A percentile compares a stretch with the other conserved stretches of the same genome.
Evolutionary conservation across 1,140 invertebrate species (phyloP).

Genomic region (Diorhabda sublineata): DNA sequence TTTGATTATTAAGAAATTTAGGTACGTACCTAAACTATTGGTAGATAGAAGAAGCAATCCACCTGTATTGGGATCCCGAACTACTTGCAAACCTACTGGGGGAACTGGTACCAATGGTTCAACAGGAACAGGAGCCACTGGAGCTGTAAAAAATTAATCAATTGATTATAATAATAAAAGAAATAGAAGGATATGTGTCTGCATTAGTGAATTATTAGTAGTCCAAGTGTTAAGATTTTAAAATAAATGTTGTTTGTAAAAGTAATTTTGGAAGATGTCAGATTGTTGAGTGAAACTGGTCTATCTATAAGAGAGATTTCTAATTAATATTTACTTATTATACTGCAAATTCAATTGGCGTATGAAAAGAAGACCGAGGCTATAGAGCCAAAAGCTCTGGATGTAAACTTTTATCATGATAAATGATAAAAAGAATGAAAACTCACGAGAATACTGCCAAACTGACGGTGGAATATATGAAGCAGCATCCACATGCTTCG

Average conservation of each 20-base stretch:
- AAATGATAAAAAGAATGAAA: constrained; percentile 1
- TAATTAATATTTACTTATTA: too few relatives aligned
- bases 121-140: constrained; percentile 59
- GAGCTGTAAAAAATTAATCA: constrained; percentile 29
- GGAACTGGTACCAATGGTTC: constrained; percentile 65
- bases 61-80: constrained; percentile 75
- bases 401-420: too few relatives aligned
- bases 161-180: background rate
- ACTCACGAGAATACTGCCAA: constrained; percentile 71
- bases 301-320: too few relatives aligned
- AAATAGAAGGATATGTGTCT: too few relatives aligned
- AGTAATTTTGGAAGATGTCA: too few relatives aligned
- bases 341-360: too few relatives aligned
- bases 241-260: too few relatives aligned
- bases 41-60: constrained; percentile 74
- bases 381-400: too few relatives aligned
- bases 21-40: constrained; percentile 54
- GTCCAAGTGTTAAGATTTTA: too few relatives aligned
- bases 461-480: constrained; percentile 50
- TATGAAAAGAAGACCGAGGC: too few relatives aligned
- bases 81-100: constrained; percentile 71
- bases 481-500: constrained; percentile 47
- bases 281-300: background rate
- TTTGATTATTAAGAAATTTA: background rate
- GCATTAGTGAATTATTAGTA: too few relatives aligned